These are phyloP conservation scores for Anableps anableps DNA, from an alignment of 2,797 vertebrate genomes.

Conservation along the genomic window DNA sequence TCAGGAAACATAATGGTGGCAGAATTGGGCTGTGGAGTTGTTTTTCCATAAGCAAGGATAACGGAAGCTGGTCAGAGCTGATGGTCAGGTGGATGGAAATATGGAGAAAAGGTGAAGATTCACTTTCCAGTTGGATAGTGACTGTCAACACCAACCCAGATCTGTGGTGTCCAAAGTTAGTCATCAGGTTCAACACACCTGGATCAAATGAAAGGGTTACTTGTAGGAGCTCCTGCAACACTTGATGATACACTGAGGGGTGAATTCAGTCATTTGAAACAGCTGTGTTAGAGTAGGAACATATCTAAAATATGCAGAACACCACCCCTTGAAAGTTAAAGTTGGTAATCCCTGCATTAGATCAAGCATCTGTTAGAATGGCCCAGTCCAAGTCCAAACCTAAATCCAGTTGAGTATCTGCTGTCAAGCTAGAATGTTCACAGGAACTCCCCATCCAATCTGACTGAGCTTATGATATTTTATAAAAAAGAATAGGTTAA, in stretches of 20 bases:
- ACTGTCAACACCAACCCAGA: neutral
- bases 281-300: neutral
- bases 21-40: neutral
- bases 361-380: neutral
- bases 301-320: neutral
- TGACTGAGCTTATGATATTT: neutral
- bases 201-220: neutral
- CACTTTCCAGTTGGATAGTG: neutral
- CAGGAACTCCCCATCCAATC: neutral
- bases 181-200: neutral
- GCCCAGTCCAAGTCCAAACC: neutral
- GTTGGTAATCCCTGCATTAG: neutral
- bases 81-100: neutral
- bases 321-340: neutral
- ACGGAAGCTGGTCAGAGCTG: too few species aligned
- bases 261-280: neutral
- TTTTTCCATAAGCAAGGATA: neutral
- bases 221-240: neutral
- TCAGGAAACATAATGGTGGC: neutral
- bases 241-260: neutral
- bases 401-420: neutral
- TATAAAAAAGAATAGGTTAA: neutral
- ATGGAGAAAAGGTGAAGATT: neutral
- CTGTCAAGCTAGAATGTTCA: neutral
- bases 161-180: neutral